Conservation (phyloP, 2,797 vertebrate genomes). For the Bradypodion ventrale region DNA sequence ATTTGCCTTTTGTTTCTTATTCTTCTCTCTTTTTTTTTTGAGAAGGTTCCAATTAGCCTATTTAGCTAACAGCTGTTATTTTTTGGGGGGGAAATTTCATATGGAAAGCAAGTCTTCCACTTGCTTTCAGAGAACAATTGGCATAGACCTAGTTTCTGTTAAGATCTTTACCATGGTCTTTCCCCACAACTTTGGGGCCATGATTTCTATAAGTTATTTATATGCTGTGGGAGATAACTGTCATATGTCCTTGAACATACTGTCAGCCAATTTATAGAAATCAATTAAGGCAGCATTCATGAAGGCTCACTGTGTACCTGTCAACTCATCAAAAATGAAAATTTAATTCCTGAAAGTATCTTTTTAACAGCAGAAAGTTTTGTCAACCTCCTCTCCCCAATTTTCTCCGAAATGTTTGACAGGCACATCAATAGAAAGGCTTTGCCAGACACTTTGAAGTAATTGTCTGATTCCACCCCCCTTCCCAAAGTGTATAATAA, state of each 20-base stretch:
- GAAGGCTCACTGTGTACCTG: not conserved
- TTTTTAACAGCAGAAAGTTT: not conserved
- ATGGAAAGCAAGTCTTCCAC: no score
- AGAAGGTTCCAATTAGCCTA: not conserved
- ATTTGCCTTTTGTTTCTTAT: not conserved
- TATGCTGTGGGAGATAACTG: not conserved
- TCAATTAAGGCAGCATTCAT: not conserved
- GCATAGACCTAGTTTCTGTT: not conserved
- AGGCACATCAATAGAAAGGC: constrained; percentile 15
- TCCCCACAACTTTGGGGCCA: not conserved
- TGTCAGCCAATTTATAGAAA: not conserved
- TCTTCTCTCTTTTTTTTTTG: no score
- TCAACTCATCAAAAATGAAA: constrained; percentile 16
- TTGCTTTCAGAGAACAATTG: no score
- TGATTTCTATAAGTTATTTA: not conserved
- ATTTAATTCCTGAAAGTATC: not conserved
- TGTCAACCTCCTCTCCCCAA: not conserved
- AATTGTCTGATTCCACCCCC: constrained; percentile 14
- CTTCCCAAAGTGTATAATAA: constrained; percentile 10
- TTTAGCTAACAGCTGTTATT: no score
- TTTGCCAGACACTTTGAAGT: constrained; percentile 34
- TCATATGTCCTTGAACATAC: not conserved
- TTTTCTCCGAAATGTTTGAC: not conserved
- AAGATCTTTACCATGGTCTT: not conserved
- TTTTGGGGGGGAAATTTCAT: no score